phyloP scores from a whole-genome alignment of 2,113 vertebrate genomes.

The Esox niger region DNA sequence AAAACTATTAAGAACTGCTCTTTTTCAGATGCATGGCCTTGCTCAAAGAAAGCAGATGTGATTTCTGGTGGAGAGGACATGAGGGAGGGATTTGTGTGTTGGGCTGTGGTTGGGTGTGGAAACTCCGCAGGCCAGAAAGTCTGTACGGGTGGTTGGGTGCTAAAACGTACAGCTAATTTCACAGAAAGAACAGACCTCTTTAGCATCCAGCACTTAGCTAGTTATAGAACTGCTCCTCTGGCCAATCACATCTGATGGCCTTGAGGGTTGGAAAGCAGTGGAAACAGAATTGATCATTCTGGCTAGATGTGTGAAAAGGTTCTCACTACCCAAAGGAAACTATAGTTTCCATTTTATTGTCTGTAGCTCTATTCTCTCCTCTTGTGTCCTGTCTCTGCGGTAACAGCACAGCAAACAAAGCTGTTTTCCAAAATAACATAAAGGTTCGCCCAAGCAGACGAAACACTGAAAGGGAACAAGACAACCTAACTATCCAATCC shows the following conservation, averaged over 20 bases:
- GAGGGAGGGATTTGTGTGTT: not conserved
- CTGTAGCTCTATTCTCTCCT: not conserved
- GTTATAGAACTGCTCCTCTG: not conserved
- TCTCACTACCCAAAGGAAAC: not conserved
- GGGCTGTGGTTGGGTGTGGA: conserved; percentile 2
- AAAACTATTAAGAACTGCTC: conserved; percentile 6
- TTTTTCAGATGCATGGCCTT: conserved; percentile 12
- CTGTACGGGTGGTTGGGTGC: not conserved
- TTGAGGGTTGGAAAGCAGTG: not conserved
- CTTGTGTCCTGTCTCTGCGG: not conserved
- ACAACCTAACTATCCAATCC: not conserved
- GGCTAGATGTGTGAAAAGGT: not conserved
- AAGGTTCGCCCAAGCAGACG: not conserved
- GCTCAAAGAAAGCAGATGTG: conserved; percentile 28
- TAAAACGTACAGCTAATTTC: not conserved
- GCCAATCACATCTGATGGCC: not conserved
- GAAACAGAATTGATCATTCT: not conserved
- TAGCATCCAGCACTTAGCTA: not conserved
- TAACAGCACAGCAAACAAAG: not conserved
- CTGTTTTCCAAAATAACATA: not conserved
- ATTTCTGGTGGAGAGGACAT: not conserved
- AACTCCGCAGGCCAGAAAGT: not conserved
- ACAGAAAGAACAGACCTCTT: not conserved
- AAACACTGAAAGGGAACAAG: not conserved
- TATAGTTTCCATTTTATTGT: not conserved